A percentile compares a stretch with the other conserved stretches of the same genome.
Conservation (phyloP, 2,113 vertebrate species). For the Haplochromis burtoni region DNA sequence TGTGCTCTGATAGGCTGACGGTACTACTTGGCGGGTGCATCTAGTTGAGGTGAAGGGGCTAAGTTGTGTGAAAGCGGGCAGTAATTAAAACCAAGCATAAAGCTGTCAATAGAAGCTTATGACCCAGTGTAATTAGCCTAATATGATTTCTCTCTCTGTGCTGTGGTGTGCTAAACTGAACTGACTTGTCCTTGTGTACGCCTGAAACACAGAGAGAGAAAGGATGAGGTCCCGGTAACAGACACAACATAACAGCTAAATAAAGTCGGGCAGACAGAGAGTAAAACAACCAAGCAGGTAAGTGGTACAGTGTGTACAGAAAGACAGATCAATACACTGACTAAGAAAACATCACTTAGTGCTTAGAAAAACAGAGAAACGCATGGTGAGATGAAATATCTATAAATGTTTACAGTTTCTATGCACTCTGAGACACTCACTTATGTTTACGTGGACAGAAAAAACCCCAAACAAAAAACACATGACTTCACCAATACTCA, state of each 20-base stretch:
- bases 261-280: not conserved
- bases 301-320: not conserved
- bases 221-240: conserved; percentile 8
- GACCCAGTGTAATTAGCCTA: conserved; percentile 73
- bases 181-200: conserved; percentile 61
- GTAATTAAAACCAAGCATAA: conserved; percentile 77
- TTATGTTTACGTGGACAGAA: conserved; percentile 69
- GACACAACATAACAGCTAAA: conserved; percentile 25
- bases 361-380: not conserved
- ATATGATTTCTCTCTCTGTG: conserved; percentile 68
- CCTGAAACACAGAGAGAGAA: conserved; percentile 26
- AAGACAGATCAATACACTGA: not conserved
- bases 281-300: not conserved
- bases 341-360: not conserved
- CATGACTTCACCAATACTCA: conserved; percentile 62
- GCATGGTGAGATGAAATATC: not conserved
- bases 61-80: conserved; percentile 73
- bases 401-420: not conserved
- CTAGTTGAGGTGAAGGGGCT: conserved; percentile 67
- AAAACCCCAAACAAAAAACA: not conserved
- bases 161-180: conserved; percentile 53
- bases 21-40: conserved; percentile 61
- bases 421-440: not conserved
- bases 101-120: conserved; percentile 76
- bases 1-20: conserved; percentile 47